Conservation (phyloP, 2,113 vertebrate genomes). For the Aphelocoma coerulescens region DNA sequence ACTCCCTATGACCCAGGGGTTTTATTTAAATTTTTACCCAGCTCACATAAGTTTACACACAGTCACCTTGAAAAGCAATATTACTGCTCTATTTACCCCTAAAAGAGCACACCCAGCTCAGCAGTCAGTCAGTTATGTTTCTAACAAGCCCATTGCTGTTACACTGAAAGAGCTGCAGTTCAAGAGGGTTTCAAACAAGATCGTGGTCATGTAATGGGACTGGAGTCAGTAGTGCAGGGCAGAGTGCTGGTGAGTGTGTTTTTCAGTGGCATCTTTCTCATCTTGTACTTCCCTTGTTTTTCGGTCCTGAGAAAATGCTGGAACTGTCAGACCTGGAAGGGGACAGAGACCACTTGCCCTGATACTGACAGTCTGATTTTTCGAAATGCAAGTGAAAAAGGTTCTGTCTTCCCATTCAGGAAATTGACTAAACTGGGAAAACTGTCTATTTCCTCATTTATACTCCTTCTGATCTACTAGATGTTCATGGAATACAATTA, state of each 20-base stretch:
- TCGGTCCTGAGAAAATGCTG: neutral
- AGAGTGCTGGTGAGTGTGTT: fast-evolving
- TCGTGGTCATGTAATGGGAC: fast-evolving
- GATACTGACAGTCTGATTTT: neutral
- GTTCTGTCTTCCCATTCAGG: neutral
- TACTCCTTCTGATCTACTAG: neutral
- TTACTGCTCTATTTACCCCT: neutral
- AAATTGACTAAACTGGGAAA: neutral
- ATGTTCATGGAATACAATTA: neutral
- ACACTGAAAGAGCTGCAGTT: neutral
- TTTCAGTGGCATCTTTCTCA: neutral
- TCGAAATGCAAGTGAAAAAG: neutral
- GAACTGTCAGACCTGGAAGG: neutral
- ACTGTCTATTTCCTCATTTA: neutral
- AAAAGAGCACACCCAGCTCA: neutral
- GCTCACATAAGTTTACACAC: neutral
- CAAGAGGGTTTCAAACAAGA: neutral
- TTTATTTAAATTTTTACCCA: neutral
- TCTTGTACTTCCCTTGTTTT: neutral
- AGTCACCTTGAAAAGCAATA: neutral
- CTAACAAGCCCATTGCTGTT: neutral
- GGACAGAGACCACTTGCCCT: neutral
- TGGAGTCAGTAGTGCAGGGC: neutral
- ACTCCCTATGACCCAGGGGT: neutral
- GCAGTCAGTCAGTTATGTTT: neutral